Evolutionary conservation across 2,888 invertebrate species (phyloP).

Genomic region (Spisula solida): DNA sequence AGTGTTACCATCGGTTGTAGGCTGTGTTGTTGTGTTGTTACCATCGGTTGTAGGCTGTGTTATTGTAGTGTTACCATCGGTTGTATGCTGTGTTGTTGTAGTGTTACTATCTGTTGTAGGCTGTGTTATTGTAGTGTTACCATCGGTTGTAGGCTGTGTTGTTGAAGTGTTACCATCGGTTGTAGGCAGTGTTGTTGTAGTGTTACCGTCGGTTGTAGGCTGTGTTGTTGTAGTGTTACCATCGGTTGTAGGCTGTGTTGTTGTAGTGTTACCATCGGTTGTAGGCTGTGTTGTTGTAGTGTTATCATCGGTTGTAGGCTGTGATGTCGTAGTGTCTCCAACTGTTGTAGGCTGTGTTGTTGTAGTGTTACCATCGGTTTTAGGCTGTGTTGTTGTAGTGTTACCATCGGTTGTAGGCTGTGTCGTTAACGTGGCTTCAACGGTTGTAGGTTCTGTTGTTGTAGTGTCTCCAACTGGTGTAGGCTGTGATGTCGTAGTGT

Average conservation of each 20-base stretch:
- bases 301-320: no score
- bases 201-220: not conserved
- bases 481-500: not conserved
- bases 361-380: not conserved
- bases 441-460: not conserved
- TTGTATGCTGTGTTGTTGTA: no score
- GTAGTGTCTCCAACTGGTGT: not conserved
- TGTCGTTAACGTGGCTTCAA: not conserved
- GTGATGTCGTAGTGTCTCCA: no score
- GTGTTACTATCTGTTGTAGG: no score
- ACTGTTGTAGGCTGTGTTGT: not conserved
- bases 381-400: not conserved
- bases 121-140: not conserved
- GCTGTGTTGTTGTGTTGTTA: not conserved
- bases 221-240: not conserved
- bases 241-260: not conserved
- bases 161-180: not conserved
- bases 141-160: not conserved
- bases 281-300: not conserved
- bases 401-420: not conserved
- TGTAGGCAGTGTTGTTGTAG: no score
- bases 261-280: not conserved
- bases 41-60: not conserved
- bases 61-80: not conserved
- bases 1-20: no score